Conservation (phyloP, 2,113 vertebrate genomes). For the Neogale vison region DNA sequence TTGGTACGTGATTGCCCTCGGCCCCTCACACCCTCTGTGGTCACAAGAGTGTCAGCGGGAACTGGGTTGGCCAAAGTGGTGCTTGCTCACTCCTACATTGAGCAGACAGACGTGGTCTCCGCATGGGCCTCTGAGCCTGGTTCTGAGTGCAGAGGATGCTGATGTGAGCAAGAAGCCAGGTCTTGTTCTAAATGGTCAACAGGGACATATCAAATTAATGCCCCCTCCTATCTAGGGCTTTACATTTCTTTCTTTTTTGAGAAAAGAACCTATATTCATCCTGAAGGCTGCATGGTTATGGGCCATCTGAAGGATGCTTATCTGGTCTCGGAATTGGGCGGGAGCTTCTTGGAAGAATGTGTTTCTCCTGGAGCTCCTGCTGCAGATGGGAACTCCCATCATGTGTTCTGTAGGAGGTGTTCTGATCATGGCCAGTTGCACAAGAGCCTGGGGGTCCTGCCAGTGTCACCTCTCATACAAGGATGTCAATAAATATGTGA, state of each 20-base stretch:
- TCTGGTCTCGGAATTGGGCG: not conserved
- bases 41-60: accelerated
- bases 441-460: not conserved
- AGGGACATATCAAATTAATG: not conserved
- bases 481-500: not conserved
- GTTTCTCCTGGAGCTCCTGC: not conserved
- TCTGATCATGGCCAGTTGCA: not conserved
- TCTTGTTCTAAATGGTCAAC: not conserved
- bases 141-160: not conserved
- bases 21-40: accelerated
- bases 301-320: not conserved
- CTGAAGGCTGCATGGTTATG: not conserved
- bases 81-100: not conserved
- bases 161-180: not conserved
- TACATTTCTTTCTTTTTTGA: not conserved
- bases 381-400: not conserved
- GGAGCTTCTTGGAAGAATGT: not conserved
- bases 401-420: too few species aligned
- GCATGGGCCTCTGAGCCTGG: accelerated
- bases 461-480: not conserved
- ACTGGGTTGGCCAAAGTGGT: not conserved
- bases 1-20: not conserved
- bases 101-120: accelerated
- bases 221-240: not conserved
- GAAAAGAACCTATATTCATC: not conserved